phyloP scores from a whole-genome alignment of 2,113 vertebrate genomes.

The Oriolus oriolus region DNA sequence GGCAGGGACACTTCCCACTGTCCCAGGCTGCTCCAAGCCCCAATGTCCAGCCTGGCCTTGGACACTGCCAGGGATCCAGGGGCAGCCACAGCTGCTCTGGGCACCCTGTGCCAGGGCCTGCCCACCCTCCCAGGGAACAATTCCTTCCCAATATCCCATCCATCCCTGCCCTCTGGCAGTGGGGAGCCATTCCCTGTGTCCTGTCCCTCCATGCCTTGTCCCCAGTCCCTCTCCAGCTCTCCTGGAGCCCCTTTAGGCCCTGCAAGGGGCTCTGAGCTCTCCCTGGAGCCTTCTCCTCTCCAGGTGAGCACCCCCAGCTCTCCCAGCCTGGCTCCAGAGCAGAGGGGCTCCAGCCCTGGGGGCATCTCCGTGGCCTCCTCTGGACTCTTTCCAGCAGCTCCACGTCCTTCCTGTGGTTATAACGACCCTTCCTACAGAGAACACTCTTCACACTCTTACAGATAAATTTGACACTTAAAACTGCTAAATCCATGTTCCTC shows the following conservation, averaged over 20 bases:
- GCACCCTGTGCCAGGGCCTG: neutral
- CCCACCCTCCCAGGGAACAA: neutral
- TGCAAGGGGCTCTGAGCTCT: neutral
- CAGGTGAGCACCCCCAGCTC: neutral
- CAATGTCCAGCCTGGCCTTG: accelerated
- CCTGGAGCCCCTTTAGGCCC: neutral
- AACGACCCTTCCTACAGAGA: neutral
- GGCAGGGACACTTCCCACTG: neutral
- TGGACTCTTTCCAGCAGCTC: neutral
- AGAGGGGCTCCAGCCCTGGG: neutral
- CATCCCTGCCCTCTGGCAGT: neutral
- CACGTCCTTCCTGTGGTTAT: neutral
- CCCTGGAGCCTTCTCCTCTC: neutral
- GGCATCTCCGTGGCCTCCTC: accelerated
- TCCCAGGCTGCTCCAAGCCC: neutral
- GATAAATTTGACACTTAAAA: neutral
- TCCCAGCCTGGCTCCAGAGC: neutral
- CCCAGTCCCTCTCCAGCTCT: neutral
- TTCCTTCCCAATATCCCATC: neutral
- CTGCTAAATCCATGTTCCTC: neutral
- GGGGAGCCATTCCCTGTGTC: neutral
- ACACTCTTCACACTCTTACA: neutral
- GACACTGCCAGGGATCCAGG: neutral
- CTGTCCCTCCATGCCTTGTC: neutral
- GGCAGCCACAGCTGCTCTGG: neutral